phyloP scores from a whole-genome alignment of 1,140 invertebrate genomes.

The Eumeta japonica region DNA sequence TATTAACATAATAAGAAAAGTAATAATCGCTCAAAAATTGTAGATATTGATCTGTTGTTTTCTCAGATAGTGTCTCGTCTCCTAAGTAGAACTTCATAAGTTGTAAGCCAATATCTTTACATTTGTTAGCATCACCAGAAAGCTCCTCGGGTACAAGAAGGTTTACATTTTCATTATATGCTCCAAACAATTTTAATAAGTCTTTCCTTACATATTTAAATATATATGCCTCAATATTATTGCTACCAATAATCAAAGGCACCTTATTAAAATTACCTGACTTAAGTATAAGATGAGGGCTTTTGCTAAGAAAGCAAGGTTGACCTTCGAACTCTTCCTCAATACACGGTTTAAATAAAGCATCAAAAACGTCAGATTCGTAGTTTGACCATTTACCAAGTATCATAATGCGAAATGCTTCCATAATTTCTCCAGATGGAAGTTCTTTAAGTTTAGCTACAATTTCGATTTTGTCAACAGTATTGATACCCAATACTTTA shows the following conservation, averaged over 20 bases:
- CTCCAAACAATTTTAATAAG: constrained; percentile 30
- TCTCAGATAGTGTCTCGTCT: constrained; percentile 19
- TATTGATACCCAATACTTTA: constrained; percentile 29
- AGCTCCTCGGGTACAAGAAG: constrained; percentile 31
- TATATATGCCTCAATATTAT: constrained; percentile 30
- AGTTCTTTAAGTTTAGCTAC: constrained; percentile 31
- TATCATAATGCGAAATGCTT: constrained; percentile 16
- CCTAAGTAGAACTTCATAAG: constrained; percentile 37
- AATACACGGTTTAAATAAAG: constrained; percentile 39
- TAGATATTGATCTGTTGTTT: constrained; percentile 31
- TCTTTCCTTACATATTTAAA: constrained; percentile 24
- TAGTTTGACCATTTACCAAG: not conserved
- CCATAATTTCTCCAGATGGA: constrained; percentile 25
- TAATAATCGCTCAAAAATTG: constrained; percentile 41
- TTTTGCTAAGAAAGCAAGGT: constrained; percentile 34
- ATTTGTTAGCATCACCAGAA: constrained; percentile 15
- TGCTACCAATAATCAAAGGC: constrained; percentile 41
- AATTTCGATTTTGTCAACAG: constrained; percentile 24
- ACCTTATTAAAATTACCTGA: constrained; percentile 43
- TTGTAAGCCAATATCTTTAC: constrained; percentile 28
- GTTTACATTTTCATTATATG: constrained; percentile 28
- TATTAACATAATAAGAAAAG: constrained; percentile 39
- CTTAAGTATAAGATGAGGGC: constrained; percentile 30
- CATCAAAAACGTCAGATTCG: constrained; percentile 19
- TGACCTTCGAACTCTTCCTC: constrained; percentile 44